Evolutionary conservation across 1,140 invertebrate genomes (phyloP), one percentile per base, ranked within the genome.

Genomic region (Megalonaias nervosa): DNA sequence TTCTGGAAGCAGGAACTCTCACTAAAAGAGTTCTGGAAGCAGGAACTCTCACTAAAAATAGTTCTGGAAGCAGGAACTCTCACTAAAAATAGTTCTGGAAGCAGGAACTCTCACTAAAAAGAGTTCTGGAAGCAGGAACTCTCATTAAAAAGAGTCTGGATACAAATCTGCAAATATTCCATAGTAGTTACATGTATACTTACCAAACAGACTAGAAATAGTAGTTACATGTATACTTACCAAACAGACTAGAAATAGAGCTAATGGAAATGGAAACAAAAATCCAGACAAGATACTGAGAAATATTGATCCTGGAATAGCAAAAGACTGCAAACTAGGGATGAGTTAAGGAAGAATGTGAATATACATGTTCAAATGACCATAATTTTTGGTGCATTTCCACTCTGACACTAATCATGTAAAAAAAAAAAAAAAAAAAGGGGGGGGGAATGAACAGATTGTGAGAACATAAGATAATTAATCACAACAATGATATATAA

Each of bases 301-400:
- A 89, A 99, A 99, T 88, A 99, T 95, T 56, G 98, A 99, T 82
- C 98, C 98, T 82, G 98, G 98, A 92, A 99, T 99, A 82, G 98
- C 98, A 92, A 99, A 99, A 79, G 98, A 98, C 94, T 99, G 98
- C 83, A 99, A 93, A 92, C 97, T 99, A 82, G 23, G 55, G 1
- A 60, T 3, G 15, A 23, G 79, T 86, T 75, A 86, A 86, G 85
- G 81, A 79, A 79, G 76, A 56, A 19, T 31, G 17, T 5, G 23
- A 48, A 11, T 48, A 48, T 48, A 48, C 38, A 48, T 48, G 38
- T 11, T 11, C 9, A 48, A 48, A 48, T 48, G 38, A 38, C 38
- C 4, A 38, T 3, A 38, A 38, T 3, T 38, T 38, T 38, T 38
- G 38, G 38, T 38, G 38, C 38, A 48, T 48, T 48, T 5, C 9